These are phyloP conservation scores for Drosophila algonquin DNA, from an alignment of 2,888 invertebrate genomes.

Conservation along the genomic window DNA sequence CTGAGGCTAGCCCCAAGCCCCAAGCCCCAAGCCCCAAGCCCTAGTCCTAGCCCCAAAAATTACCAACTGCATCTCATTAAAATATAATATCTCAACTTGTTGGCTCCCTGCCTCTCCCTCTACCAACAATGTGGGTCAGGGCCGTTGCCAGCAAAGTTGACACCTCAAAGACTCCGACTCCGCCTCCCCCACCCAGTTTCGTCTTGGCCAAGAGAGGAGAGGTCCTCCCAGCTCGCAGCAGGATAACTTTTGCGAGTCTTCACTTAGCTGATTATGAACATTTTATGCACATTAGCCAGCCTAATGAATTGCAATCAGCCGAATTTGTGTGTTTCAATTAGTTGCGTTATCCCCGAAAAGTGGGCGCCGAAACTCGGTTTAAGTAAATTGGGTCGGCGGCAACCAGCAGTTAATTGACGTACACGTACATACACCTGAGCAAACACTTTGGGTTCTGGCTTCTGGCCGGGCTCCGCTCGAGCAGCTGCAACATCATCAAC, in stretches of 20 bases:
- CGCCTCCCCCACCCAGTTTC: no score
- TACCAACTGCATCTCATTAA: constrained; percentile 70
- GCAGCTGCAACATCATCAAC: constrained; percentile 23
- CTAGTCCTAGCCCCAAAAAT: constrained; percentile 25
- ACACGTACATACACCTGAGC: constrained; percentile 48
- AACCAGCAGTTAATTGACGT: constrained; percentile 67
- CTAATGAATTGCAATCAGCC: constrained; percentile 43
- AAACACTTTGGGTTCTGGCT: constrained; percentile 35
- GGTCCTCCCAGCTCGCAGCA: no score
- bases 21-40: neutral
- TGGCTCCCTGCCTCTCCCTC: constrained; percentile 13
- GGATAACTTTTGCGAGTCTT: constrained; percentile 2
- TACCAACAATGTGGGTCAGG: constrained; percentile 63
- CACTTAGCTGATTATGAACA: constrained; percentile 37
- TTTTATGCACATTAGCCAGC: constrained; percentile 46
- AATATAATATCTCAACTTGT: constrained; percentile 64
- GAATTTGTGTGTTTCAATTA: constrained; percentile 67
- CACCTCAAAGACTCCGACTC: constrained; percentile 39
- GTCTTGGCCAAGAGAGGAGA: neutral
- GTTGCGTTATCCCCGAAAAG: constrained; percentile 42
- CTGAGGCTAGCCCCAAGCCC: constrained; percentile 12
- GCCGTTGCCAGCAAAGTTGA: constrained; percentile 38
- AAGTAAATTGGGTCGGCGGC: constrained; percentile 61
- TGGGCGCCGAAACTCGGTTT: constrained; percentile 66
- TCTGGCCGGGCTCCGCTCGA: constrained; percentile 8